Conservation (phyloP, 2,888 invertebrate genomes). For the Calliscelio sp. region DNA sequence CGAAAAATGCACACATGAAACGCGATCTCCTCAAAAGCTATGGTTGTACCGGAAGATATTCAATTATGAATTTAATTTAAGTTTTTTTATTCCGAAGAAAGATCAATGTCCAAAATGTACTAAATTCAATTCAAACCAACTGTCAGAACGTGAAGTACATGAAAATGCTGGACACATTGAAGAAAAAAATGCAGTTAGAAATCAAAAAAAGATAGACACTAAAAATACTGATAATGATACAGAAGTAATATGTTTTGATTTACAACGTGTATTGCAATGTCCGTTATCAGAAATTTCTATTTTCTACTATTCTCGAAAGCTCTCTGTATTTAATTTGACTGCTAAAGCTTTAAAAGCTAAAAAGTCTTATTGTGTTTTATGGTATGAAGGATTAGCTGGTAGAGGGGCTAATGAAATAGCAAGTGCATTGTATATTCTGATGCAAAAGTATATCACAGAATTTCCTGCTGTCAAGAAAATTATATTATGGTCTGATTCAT, state of each 20-base stretch:
- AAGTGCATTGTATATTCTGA: background rate
- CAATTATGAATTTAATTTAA: conserved; percentile 11
- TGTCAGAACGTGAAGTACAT: background rate
- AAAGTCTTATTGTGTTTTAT: conserved; percentile 18
- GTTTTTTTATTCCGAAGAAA: conserved; percentile 23
- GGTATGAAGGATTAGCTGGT: conserved; percentile 20
- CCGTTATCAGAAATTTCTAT: conserved; percentile 7
- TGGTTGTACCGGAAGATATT: conserved; percentile 11
- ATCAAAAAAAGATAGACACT: too few relatives aligned
- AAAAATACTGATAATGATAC: background rate
- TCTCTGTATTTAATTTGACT: conserved; percentile 15
- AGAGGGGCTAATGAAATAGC: background rate
- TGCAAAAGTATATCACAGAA: background rate
- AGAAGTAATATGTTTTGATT: conserved; percentile 15
- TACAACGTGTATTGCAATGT: conserved; percentile 13
- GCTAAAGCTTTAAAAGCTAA: conserved; percentile 15
- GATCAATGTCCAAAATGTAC: conserved; percentile 11
- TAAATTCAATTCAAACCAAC: background rate
- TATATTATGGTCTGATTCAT: conserved; percentile 6
- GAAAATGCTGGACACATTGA: background rate
- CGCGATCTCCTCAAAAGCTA: background rate
- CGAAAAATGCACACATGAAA: background rate
- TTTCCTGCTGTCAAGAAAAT: background rate
- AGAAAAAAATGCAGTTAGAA: too few relatives aligned
- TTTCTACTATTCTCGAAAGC: conserved; percentile 22